phyloP scores from a whole-genome alignment of 2,113 vertebrate species.

The Corythornis vintsioides region DNA sequence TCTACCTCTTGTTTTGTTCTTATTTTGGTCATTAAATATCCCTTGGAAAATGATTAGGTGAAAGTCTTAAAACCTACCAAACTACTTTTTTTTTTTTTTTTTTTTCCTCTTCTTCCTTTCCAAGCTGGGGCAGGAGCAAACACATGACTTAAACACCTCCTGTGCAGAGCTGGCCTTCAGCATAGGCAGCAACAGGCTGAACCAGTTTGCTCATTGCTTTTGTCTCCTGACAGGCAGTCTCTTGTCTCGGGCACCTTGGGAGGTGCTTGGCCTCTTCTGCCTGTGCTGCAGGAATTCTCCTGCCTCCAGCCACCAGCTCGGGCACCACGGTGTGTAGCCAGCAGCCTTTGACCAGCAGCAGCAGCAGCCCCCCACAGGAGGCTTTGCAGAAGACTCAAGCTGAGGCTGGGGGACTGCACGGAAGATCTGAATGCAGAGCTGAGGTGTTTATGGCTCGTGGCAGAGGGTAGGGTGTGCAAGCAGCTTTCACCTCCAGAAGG shows the following conservation, averaged over 20 bases:
- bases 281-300: slow-evolving; percentile 31
- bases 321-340: neutral
- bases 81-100: neutral
- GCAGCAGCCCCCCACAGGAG: neutral
- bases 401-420: accelerated
- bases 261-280: slow-evolving; percentile 6
- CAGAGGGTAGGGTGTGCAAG: neutral
- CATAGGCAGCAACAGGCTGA: slow-evolving; percentile 44
- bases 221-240: neutral
- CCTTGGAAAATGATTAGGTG: neutral
- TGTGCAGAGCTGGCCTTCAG: neutral
- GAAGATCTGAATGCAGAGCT: accelerated
- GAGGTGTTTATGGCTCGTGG: neutral
- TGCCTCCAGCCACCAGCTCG: neutral
- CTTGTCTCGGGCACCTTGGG: neutral
- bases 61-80: neutral
- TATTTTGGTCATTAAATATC: neutral
- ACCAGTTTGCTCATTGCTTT: slow-evolving; percentile 42
- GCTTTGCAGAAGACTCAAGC: neutral
- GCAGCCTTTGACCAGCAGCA: neutral
- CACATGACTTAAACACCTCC: slow-evolving; percentile 24
- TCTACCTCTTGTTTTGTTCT: neutral
- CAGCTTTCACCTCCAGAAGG: neutral
- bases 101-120: neutral
- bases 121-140: slow-evolving; percentile 18